Evolutionary conservation across 1,140 invertebrate genomes (phyloP), one percentile per base, ranked within the genome.

Genomic region (Aphelenchoides besseyi): DNA sequence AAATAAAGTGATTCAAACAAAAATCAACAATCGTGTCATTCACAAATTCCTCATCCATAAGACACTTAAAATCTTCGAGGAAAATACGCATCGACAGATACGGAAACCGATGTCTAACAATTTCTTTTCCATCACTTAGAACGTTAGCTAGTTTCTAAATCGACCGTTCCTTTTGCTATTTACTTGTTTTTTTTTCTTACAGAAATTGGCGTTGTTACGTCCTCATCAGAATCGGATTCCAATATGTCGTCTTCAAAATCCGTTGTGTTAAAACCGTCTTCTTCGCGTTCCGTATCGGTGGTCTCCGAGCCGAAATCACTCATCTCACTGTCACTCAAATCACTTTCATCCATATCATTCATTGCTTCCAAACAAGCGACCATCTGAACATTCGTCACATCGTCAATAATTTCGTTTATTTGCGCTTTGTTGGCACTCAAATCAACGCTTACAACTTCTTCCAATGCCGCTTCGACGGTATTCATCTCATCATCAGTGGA

Each of bases 11-110:
- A 32, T 70, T 70, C 64, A 70, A 54, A 32, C 30, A 70, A 68
- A 70, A 70, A 9, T 70, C 68, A 12, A 70, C 68, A 41, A 70
- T 72, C 30, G 68, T 30, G 33, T 70, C 68, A 9, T 70, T 70
- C 28, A 70, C 26, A 72, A 70, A 70, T 9, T 2, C 68, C 8
- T 72, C 69, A 29, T 70, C 68, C 57, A 68, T 71, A 1, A 69
- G 3, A 29, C 67, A 69, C 26, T n/a, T 23, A 29, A 69, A 68
- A 8, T 69, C 67, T 0, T 23, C 23, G 12, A 69, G 69, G 3
- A 69, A 71, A 62, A 69, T 28, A 12, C 61, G n/a, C 67, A 69
- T 69, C 0, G 57, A 71, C 32, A 71, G n/a, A 37, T n/a, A 69
- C 16, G 67, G 67, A 33, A 69, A 69, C n/a, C 67, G 67, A 23